These are phyloP conservation scores for Sesia apiformis DNA, from an alignment of 2,888 invertebrate genomes.

Conservation along the genomic window DNA sequence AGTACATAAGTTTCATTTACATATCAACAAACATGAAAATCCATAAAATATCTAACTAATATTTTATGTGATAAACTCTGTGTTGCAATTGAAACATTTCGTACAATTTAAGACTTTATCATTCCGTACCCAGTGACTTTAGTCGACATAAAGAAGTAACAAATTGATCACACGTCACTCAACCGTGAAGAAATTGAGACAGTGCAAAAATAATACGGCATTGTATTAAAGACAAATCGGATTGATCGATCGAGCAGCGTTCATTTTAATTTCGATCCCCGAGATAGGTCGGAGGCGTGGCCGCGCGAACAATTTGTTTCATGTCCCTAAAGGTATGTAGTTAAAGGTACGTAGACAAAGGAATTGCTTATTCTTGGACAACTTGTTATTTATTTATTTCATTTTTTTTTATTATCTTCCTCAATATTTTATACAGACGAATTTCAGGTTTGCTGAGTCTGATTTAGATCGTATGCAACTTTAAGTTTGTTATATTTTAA, in stretches of 20 bases:
- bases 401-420: too few species aligned
- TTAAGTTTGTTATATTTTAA: too few species aligned
- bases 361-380: neutral
- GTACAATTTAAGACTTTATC: neutral
- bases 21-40: too few species aligned
- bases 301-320: constrained; percentile 66
- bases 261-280: constrained; percentile 70
- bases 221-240: constrained; percentile 62
- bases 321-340: constrained; percentile 36
- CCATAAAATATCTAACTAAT: too few species aligned
- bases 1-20: too few species aligned
- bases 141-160: constrained; percentile 9
- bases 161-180: constrained; percentile 52
- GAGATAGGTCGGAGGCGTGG: constrained; percentile 66
- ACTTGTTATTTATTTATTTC: too few species aligned
- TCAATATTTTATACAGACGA: too few species aligned
- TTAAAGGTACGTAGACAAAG: neutral
- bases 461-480: too few species aligned
- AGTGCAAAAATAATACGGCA: constrained; percentile 60
- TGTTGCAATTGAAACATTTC: too few species aligned
- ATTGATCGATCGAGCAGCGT: constrained; percentile 71
- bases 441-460: too few species aligned
- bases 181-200: constrained; percentile 59
- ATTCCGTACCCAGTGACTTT: neutral
- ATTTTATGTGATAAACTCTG: too few species aligned